These are phyloP conservation scores for Kradibia gibbosae DNA, from an alignment of 1,140 invertebrate species.

Conservation along the genomic window DNA sequence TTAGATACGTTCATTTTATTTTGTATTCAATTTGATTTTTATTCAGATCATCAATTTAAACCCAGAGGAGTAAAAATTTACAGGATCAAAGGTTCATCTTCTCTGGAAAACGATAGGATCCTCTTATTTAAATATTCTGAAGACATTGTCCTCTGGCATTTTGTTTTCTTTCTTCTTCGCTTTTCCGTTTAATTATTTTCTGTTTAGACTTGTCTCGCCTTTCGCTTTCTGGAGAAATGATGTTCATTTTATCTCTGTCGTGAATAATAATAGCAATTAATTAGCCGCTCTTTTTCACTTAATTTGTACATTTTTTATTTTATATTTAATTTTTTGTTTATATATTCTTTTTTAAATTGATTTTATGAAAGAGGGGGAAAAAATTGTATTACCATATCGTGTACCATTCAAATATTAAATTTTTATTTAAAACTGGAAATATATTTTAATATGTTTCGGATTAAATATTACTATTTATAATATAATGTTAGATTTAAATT, in stretches of 20 bases:
- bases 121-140: not conserved
- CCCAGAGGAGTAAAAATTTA: too few relatives aligned
- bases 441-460: too few relatives aligned
- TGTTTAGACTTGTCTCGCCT: conserved; percentile 9
- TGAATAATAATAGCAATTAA: conserved; percentile 32
- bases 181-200: not conserved
- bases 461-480: too few relatives aligned
- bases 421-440: too few relatives aligned
- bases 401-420: too few relatives aligned
- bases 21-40: conserved; percentile 11
- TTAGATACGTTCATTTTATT: not conserved
- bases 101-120: conserved; percentile 19
- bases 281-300: conserved; percentile 2
- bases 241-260: not conserved
- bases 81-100: conserved; percentile 15
- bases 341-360: too few relatives aligned
- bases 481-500: too few relatives aligned
- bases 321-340: too few relatives aligned
- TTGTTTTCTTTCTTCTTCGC: conserved; percentile 17
- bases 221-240: not conserved
- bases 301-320: conserved; percentile 10
- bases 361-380: too few relatives aligned
- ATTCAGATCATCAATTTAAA: conserved; percentile 25
- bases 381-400: too few relatives aligned
- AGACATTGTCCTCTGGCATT: conserved; percentile 28